Percentiles rank a stretch among this genome's conserved stretches.
Conservation (phyloP, 2,113 vertebrate genomes). For the Bubo blakistoni region DNA sequence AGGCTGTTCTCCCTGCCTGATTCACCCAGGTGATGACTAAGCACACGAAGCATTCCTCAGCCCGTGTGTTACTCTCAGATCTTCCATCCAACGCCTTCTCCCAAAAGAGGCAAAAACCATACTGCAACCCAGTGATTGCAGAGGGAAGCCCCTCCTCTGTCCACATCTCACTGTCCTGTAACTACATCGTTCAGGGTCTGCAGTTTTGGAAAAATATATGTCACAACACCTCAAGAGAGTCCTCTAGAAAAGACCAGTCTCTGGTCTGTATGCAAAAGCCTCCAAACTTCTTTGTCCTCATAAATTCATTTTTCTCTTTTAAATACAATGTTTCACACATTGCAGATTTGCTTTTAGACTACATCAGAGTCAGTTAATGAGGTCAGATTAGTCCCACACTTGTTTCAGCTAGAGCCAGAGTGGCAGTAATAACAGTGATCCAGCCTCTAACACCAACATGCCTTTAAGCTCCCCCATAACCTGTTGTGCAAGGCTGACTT, state of each 20-base stretch:
- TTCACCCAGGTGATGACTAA: not conserved
- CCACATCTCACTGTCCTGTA: rapidly evolving
- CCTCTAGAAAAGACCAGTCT: not conserved
- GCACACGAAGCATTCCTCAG: not conserved
- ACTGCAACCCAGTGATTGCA: rapidly evolving
- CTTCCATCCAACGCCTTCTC: not conserved
- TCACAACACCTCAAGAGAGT: not conserved
- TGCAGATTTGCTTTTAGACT: not conserved
- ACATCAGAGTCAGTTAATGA: not conserved
- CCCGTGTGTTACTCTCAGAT: not conserved
- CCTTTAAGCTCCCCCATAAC: not conserved
- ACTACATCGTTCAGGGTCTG: not conserved
- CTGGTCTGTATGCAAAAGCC: not conserved
- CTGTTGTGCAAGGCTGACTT: not conserved
- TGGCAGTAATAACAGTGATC: not conserved
- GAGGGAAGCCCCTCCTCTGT: not conserved
- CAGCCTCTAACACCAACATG: not conserved
- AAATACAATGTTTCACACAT: not conserved
- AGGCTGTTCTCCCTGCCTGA: not conserved
- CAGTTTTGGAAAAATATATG: not conserved
- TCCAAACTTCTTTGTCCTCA: not conserved
- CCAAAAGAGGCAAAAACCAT: rapidly evolving
- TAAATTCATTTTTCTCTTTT: not conserved
- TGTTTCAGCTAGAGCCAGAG: not conserved
- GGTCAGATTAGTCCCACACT: not conserved